Base-by-base conservation (phyloP, 1,140 invertebrate genomes). In the Octopus sinensis region DNA sequence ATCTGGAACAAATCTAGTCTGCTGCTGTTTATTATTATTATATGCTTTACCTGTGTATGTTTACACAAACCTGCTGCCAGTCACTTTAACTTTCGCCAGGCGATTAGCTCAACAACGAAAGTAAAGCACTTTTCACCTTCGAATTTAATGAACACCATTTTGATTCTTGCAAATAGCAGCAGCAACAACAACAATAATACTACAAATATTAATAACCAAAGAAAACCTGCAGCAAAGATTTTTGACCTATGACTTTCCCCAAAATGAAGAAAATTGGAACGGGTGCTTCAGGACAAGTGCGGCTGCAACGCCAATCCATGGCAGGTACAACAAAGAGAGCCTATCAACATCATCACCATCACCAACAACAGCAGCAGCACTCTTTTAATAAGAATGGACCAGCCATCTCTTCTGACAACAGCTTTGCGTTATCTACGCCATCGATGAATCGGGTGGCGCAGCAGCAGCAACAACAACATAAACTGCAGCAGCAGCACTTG, bases 401-500 rank as follows among this genome's bases (percentile, higher is more conserved):
- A 43, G 30, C 30, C 30, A 43, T 43, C 30, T 43, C 30, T 43
- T 43, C 30, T 43, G 30, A 43, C 1, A 43, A 43, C 30, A 43
- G 30, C 30, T 43, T 43, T 43, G 30, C 30, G 30, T 43, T 43
- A 43, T 43, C 30, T 43, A 43, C 30, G 30, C 30, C 30, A 43
- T 43, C 30, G 30, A 43, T 43, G 30, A 43, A 43, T 43, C 30
- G 30, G 30, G 30, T 43, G 30, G 30, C 79, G 13, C 76, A 78
- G 10, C 79, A 79, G 4, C 79, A 78, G 10, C 79, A 79, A 1
- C 79, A 81, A 80, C 9, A 83, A 54, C 6, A 83, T 79, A 0
- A 83, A 53, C 78, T 83, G 82, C 5, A 83, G 82, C 23, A 83
- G 54, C 54, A 81, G 73, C 9, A 80, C 78, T 76, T 83, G 75